Conservation (phyloP, 1,140 invertebrate species). For the Micrasema longulum region DNA sequence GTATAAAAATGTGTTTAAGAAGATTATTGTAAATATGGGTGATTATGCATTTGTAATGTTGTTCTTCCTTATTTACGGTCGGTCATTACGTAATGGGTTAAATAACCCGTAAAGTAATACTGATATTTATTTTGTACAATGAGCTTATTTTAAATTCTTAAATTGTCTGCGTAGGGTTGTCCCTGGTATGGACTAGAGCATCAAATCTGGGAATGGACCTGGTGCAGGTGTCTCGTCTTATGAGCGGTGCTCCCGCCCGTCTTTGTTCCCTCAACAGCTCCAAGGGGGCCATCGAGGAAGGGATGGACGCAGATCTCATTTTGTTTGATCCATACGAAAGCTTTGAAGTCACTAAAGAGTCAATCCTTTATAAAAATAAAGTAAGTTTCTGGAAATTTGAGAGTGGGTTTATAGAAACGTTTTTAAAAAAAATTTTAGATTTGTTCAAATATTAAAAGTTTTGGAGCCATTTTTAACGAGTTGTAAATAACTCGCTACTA, state of each 20-base stretch:
- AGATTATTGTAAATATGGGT: no score
- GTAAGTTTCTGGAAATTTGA: no score
- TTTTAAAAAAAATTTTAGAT: no score
- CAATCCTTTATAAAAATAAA: constrained; percentile 73
- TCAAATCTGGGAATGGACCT: constrained; percentile 66
- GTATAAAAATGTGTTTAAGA: no score
- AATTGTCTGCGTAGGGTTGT: constrained; percentile 66
- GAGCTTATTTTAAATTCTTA: background rate
- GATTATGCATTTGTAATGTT: no score
- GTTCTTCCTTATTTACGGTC: no score
- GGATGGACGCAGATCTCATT: constrained; percentile 80
- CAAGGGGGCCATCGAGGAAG: constrained; percentile 72
- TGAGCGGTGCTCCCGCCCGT: constrained; percentile 72
- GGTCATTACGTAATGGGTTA: no score
- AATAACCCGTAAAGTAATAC: no score
- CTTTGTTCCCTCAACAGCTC: constrained; percentile 70
- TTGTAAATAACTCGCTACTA: no score
- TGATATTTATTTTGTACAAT: background rate
- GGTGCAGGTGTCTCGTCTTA: constrained; percentile 69
- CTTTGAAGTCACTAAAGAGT: constrained; percentile 67
- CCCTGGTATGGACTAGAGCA: constrained; percentile 76
- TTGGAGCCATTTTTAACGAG: no score
- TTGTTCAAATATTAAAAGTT: no score
- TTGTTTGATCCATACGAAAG: constrained; percentile 75
- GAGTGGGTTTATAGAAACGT: no score